phyloP scores from a whole-genome alignment of 2,888 invertebrate genomes.

The Caenorhabditis sp. region DNA sequence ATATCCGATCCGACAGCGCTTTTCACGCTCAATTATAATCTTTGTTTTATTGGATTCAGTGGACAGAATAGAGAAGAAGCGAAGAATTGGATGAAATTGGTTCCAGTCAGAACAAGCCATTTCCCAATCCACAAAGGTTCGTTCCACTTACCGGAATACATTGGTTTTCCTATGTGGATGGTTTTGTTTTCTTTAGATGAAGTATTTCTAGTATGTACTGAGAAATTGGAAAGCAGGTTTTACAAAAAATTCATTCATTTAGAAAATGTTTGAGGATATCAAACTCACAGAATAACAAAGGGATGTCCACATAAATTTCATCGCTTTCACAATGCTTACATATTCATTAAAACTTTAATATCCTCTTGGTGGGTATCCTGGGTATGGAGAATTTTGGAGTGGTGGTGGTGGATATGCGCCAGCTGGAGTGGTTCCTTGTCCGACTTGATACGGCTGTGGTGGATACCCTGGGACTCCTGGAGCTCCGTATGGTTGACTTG shows the following conservation, averaged over 20 bases:
- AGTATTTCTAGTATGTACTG: too few species aligned
- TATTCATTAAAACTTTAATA: slow-evolving; percentile 24
- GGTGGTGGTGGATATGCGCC: slow-evolving; percentile 40
- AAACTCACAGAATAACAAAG: neutral
- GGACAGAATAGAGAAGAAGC: slow-evolving; percentile 9
- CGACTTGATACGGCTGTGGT: slow-evolving; percentile 41
- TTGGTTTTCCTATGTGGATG: too few species aligned
- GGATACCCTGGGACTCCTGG: slow-evolving; percentile 34
- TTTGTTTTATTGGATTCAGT: slow-evolving; percentile 37
- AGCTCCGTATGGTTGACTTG: slow-evolving; percentile 2
- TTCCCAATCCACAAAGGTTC: neutral
- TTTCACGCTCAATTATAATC: slow-evolving; percentile 47
- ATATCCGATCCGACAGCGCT: slow-evolving; percentile 28
- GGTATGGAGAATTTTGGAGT: slow-evolving; percentile 29
- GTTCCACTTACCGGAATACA: slow-evolving; percentile 37
- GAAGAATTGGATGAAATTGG: slow-evolving; percentile 10
- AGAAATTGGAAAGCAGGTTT: neutral
- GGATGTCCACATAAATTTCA: neutral
- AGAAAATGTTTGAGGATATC: too few species aligned
- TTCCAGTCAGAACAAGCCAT: slow-evolving; percentile 33
- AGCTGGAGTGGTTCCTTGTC: slow-evolving; percentile 27
- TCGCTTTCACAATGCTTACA: slow-evolving; percentile 20
- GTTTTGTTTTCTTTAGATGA: neutral
- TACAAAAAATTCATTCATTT: neutral
- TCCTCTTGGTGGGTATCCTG: slow-evolving; percentile 47